These are phyloP conservation scores for Drosophila incognita DNA, from an alignment of 2,888 invertebrate genomes.

Conservation along the genomic window DNA sequence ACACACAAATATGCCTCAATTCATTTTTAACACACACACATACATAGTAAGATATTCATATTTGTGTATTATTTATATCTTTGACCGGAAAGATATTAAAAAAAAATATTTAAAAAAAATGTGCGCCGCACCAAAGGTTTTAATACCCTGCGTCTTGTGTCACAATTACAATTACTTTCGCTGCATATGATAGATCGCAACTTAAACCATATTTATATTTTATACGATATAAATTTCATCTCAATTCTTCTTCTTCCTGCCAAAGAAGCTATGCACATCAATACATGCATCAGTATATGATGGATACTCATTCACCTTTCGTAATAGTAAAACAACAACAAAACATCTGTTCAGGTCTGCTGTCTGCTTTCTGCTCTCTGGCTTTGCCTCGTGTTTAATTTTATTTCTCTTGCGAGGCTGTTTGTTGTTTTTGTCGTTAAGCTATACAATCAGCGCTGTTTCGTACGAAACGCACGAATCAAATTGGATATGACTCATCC, in stretches of 20 bases:
- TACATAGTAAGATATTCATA: neutral
- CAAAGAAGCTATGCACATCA: neutral
- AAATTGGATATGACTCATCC: conserved; percentile 76
- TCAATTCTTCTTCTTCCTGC: neutral
- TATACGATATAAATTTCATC: neutral
- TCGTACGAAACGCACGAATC: conserved; percentile 73
- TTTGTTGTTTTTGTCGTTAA: conserved; percentile 37
- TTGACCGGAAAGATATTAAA: neutral
- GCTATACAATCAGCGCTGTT: conserved; percentile 71
- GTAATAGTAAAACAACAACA: conserved; percentile 13
- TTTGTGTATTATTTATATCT: conserved; percentile 8
- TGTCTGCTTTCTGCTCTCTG: conserved; percentile 12
- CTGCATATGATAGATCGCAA: neutral
- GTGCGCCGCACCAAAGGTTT: neutral
- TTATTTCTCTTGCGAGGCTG: conserved; percentile 50
- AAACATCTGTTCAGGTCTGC: conserved; percentile 47
- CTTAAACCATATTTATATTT: neutral
- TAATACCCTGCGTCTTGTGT: neutral
- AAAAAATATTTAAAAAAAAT: neutral
- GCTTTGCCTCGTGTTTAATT: conserved; percentile 51
- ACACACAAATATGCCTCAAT: neutral
- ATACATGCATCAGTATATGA: neutral
- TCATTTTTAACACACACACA: neutral
- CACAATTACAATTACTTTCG: neutral
- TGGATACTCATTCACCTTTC: conserved; percentile 22